A percentile compares a stretch with the other conserved stretches of the same genome.
Conservation (phyloP, 1,140 invertebrate genomes). For the Schlechtendalia chinensis region DNA sequence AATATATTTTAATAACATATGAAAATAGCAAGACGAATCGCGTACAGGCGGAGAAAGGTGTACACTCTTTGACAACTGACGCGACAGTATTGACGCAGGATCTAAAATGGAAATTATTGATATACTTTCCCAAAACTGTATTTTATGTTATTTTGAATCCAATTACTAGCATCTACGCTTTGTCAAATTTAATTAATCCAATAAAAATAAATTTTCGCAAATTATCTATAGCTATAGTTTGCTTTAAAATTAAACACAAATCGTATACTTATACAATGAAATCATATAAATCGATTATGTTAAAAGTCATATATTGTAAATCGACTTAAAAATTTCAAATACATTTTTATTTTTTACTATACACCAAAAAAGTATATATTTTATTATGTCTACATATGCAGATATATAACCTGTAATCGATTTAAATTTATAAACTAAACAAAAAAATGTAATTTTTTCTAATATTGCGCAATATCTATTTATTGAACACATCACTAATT, state of each 20-base stretch:
- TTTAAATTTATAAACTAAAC: too few relatives aligned
- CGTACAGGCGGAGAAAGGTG: background rate
- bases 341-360: too few relatives aligned
- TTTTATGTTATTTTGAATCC: background rate
- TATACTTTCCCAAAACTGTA: background rate
- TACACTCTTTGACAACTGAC: background rate
- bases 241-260: background rate
- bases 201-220: background rate
- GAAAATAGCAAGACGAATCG: constrained; percentile 1
- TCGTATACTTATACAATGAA: background rate
- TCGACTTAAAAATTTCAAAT: background rate
- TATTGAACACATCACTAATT: too few relatives aligned
- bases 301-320: background rate
- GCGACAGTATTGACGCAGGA: background rate
- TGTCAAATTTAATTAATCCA: background rate
- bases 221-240: too few relatives aligned
- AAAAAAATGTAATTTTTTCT: too few relatives aligned
- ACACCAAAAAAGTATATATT: too few relatives aligned
- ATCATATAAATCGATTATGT: background rate
- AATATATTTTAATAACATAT: background rate
- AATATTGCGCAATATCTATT: too few relatives aligned
- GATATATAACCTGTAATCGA: too few relatives aligned
- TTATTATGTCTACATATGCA: too few relatives aligned
- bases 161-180: too few relatives aligned
- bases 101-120: background rate